These are phyloP conservation scores for Holacanthus passer DNA, from an alignment of 2,113 vertebrate genomes.

Conservation along the genomic window DNA sequence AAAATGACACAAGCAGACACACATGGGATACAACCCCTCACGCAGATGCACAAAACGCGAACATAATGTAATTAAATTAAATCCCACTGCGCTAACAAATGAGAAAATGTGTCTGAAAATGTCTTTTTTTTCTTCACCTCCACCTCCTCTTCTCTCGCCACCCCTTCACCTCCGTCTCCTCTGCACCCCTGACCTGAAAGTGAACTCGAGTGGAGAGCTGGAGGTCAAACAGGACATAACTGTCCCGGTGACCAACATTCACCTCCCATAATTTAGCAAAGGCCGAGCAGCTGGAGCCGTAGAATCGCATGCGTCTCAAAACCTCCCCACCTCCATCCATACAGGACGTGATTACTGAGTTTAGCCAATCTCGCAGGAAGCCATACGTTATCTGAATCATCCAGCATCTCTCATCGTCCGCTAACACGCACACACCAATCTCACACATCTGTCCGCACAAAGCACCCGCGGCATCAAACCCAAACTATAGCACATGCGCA, in stretches of 20 bases:
- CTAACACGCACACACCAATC: conserved; percentile 34
- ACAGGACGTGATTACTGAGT: conserved; percentile 60
- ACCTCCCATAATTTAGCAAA: conserved; percentile 72
- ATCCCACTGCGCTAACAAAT: conserved; percentile 25
- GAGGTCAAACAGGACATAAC: conserved; percentile 75
- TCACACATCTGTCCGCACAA: conserved; percentile 59
- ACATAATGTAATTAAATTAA: conserved; percentile 39
- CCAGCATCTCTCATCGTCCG: conserved; percentile 55
- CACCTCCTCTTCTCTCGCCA: conserved; percentile 5
- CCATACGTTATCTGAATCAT: conserved; percentile 69
- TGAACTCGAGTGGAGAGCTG: conserved; percentile 67
- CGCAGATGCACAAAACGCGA: conserved; percentile 7
- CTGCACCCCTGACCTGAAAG: conserved; percentile 66
- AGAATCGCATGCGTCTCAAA: conserved; percentile 36
- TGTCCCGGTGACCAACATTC: conserved; percentile 73
- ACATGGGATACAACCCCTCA: conserved; percentile 30
- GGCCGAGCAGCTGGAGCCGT: conserved; percentile 1
- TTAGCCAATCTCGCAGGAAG: conserved; percentile 71
- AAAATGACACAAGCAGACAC: conserved; percentile 31
- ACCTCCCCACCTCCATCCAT: conserved; percentile 48
- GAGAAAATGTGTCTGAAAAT: conserved; percentile 24
- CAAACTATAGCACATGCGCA: conserved; percentile 24
- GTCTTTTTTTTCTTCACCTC: neutral
- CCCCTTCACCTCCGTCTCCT: conserved; percentile 48
- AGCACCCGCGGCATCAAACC: conserved; percentile 32